Evolutionary conservation across 2,888 invertebrate genomes (phyloP), one percentile per base, ranked within the genome.

Genomic region (Acrobasis consociella): DNA sequence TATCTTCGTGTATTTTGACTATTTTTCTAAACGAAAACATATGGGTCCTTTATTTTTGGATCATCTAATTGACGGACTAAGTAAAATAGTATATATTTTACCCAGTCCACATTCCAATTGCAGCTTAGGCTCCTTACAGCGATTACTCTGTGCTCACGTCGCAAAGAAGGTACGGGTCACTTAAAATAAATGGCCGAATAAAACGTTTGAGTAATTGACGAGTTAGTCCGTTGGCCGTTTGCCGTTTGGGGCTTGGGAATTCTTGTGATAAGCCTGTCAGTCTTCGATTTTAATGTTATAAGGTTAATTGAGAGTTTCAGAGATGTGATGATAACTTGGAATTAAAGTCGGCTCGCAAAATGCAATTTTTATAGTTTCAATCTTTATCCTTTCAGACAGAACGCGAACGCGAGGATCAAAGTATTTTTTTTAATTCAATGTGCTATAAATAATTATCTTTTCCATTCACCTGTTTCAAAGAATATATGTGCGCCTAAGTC

Each of bases 161-260:
- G 46, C 56, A 13, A 56, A 46, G 56, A 56, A 56, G 42, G 51
- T 39, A 51, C 42, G 38, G 51, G 51, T 17, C 51, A n/a, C 39
- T 60, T 60, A 60, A 60, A 60, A 60, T 60, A 60, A 60, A 51
- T 51, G 38, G 17, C 15, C 50, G 60, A 51, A 60, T 60, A 60
- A 60, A 60, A 42, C 60, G 51, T 50, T 38, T 51, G 51, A 60
- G 51, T 60, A 59, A 59, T 56, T 56, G 42, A 56, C 56, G 56
- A 22, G 46, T 56, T 42, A 56, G 39, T 22, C 39, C 5, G 42
- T 56, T 39, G 53, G 37, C 37, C n/a, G 31, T 31, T 31, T 8
- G 31, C 31, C 7, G 31, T 31, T 42, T 39, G n/a, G 42, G 10
- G 10, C 17, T 11, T 56, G 17, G 56, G 56, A 42, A 56, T 22